These are phyloP conservation scores for Halocynthia aurantium DNA, from an alignment of 23 tunicate species.

Conservation along the genomic window DNA sequence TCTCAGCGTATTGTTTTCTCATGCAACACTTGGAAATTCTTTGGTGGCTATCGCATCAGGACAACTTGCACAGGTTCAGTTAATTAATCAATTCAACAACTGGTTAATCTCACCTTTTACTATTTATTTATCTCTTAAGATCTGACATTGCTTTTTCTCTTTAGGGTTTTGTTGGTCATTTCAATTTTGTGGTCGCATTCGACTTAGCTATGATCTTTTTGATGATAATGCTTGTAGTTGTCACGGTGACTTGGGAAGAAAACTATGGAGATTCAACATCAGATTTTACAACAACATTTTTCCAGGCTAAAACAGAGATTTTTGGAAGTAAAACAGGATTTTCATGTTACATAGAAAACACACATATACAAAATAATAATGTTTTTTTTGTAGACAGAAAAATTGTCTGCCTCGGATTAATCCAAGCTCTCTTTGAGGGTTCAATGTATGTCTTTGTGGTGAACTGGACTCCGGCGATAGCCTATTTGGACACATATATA, in stretches of 20 bases:
- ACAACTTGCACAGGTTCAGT: constrained; percentile 35
- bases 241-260: constrained; percentile 32
- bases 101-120: not conserved
- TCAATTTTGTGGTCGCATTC: constrained; percentile 44
- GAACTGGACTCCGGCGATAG: constrained; percentile 72
- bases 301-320: constrained; percentile 5
- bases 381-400: constrained; percentile 21
- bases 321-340: constrained; percentile 12
- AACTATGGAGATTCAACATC: constrained; percentile 47
- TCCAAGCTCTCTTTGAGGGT: constrained; percentile 70
- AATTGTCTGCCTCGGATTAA: constrained; percentile 41
- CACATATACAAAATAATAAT: not conserved
- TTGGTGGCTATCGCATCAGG: constrained; percentile 55
- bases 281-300: constrained; percentile 10
- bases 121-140: not conserved
- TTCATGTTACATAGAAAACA: not conserved
- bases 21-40: constrained; percentile 53
- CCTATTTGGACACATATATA: constrained; percentile 14
- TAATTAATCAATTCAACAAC: not conserved
- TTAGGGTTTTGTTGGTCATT: constrained; percentile 26
- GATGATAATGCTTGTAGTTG: constrained; percentile 9
- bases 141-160: not conserved
- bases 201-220: constrained; percentile 30
- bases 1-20: constrained; percentile 40
- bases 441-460: constrained; percentile 74